Conservation (phyloP, 2,113 vertebrate species). For the Phylloscopus trochiloides region DNA sequence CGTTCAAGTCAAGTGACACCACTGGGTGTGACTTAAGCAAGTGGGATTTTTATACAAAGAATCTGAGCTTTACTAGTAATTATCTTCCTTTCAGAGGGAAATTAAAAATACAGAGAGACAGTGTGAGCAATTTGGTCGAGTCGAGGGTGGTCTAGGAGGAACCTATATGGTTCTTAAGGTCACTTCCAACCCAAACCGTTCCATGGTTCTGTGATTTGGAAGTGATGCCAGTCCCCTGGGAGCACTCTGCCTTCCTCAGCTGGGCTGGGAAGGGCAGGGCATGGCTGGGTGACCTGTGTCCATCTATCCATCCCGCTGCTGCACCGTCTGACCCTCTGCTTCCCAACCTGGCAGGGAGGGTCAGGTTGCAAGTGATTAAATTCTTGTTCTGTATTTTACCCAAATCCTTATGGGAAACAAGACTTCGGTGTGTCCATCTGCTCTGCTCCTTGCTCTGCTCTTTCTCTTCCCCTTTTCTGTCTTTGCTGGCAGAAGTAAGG, state of each 20-base stretch:
- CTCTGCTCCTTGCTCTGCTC: neutral
- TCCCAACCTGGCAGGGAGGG: rapidly evolving
- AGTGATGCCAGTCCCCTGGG: neutral
- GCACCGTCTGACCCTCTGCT: rapidly evolving
- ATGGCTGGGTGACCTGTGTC: neutral
- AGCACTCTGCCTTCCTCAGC: neutral
- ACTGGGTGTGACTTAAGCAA: neutral
- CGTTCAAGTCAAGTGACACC: neutral
- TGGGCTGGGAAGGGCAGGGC: neutral
- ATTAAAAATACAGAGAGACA: neutral
- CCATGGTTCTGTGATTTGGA: neutral
- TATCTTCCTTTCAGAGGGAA: neutral
- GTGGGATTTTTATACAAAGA: neutral
- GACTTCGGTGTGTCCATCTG: neutral
- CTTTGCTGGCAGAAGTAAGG: neutral
- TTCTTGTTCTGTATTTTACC: neutral
- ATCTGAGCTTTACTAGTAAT: neutral
- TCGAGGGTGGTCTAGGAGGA: neutral
- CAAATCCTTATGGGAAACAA: neutral
- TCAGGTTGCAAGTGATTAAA: neutral
- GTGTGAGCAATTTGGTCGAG: neutral
- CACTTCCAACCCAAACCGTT: neutral
- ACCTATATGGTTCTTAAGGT: neutral
- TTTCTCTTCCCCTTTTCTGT: neutral
- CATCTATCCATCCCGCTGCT: neutral